Base-by-base conservation (phyloP, 2,113 vertebrate genomes). In the Platysteira castanea region DNA sequence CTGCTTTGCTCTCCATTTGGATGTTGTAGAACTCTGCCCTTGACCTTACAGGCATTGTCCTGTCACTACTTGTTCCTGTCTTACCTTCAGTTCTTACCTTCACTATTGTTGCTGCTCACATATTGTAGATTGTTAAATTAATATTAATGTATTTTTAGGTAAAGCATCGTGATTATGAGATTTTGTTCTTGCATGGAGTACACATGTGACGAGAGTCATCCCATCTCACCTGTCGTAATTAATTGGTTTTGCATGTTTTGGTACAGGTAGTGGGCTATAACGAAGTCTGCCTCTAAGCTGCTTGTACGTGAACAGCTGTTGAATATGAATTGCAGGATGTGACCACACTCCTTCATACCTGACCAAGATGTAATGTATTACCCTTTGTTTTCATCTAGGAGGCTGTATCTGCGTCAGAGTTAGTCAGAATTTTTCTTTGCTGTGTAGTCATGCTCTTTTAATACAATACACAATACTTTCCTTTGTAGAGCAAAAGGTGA, bases 301-400 rank as follows among this genome's bases (percentile, higher is more conserved):
- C 24, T 37, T 60, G 41, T 6, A 31, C 3, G 23, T 13, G 9
- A 86, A 65, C 35, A 53, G 27, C 31, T 68, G 41, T 15, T 50
- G 59, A 63, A 49, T 0, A 3, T 15, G n/a, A 74, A 39, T 12
- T 61, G 8, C 50, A 37, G 37, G 10, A 86, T 11, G n/a, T 69
- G 22, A 44, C 7, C 11, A 42, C 35, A 22, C 3, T 30, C 24
- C 13, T 54, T 31, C 20, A 26, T 53, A 73, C 4, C 16, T 17
- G 31, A 70, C 3, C 2, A 73, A 37, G 3, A 3, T 37, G 13
- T 21, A n/a, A 42, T 1, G 0, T 20, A 74, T 70, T 47, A 42
- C 5, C 3, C 3, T 30, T 56, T 68, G 7, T 33, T 79, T 76
- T 64, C 37, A n/a, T 74, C 35, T 57, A 16, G 18, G 69, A 70